These are phyloP conservation scores for Epiperipatus broadwayi DNA, from an alignment of 2,888 invertebrate species.

Conservation along the genomic window DNA sequence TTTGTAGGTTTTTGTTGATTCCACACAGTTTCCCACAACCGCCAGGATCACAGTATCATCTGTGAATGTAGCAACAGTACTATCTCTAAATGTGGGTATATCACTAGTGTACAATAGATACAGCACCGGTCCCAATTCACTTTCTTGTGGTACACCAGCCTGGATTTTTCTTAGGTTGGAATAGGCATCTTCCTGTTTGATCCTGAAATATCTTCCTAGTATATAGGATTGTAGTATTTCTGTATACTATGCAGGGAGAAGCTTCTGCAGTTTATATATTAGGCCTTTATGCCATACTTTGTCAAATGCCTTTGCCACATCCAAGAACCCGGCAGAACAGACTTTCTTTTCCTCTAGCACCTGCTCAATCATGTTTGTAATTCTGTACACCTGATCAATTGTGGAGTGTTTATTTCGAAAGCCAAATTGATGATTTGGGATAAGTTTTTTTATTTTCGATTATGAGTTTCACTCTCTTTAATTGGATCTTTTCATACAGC, in stretches of 20 bases:
- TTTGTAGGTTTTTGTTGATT: neutral
- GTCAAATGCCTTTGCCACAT: neutral
- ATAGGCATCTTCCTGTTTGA: conserved; percentile 4
- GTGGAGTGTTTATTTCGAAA: neutral
- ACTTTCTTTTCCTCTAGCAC: neutral
- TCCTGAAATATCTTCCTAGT: neutral
- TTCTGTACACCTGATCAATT: neutral
- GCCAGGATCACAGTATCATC: conserved; percentile 1
- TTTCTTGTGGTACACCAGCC: neutral
- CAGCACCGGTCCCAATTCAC: neutral
- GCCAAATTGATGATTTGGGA: neutral
- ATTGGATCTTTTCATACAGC: neutral
- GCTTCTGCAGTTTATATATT: neutral
- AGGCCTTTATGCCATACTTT: neutral
- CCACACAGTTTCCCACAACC: neutral
- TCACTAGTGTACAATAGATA: neutral
- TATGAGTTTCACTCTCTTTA: neutral
- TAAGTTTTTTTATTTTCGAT: neutral
- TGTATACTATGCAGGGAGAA: neutral
- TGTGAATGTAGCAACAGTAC: neutral
- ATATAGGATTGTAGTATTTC: neutral
- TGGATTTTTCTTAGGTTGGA: neutral
- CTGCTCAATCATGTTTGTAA: neutral
- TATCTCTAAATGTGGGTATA: neutral
- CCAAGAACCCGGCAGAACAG: neutral